Evolutionary conservation across 2,888 invertebrate genomes (phyloP), one percentile per base, ranked within the genome.

Genomic region (Pachliopta kotzebuea): DNA sequence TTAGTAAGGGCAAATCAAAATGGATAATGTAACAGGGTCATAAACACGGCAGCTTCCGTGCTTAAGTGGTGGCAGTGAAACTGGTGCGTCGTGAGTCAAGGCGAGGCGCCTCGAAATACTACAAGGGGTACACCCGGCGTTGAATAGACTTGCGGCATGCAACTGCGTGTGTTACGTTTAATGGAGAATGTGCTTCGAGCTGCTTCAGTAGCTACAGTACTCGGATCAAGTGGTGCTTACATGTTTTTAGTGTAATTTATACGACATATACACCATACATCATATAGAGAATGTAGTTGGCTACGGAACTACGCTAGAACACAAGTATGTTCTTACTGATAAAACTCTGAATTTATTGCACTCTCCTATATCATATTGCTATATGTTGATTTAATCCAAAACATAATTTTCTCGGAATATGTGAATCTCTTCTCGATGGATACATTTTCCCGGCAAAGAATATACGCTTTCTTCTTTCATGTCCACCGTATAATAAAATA

Each of bases 41-140:
- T 61, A 65, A 65, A 65, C 61, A 65, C 54, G 65, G 31, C 45
- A 60, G 52, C 56, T 56, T 23, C 29, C 61, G 61, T 61, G 62
- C 50, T 21, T 26, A n/a, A 54, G 54, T 50, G 42, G 65, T 57
- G 54, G 61, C 49, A 58, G 65, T 57, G 53, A 54, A 45, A 56
- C 18, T 20, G 17, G 53, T 45, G 29, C 49, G 45, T 49, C 55
- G 21, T 20, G 53, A 58, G 37, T 57, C 23, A 55, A 65, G 53
- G 57, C 61, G 54, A 65, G 65, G 61, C 65, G 65, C 56, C 64
- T 65, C 8, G 17, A 42, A 37, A 65, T 45, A 61, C 57, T 54
- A 54, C 54, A 57, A n/a, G 53, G 20, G 42, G 53, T 29, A 52
- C 52, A 64, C 42, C 18, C 31, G 56, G 29, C 21, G 56, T 20